Evolutionary conservation across 2,113 vertebrate species (phyloP).

Genomic region (Nansenia antarctica): DNA sequence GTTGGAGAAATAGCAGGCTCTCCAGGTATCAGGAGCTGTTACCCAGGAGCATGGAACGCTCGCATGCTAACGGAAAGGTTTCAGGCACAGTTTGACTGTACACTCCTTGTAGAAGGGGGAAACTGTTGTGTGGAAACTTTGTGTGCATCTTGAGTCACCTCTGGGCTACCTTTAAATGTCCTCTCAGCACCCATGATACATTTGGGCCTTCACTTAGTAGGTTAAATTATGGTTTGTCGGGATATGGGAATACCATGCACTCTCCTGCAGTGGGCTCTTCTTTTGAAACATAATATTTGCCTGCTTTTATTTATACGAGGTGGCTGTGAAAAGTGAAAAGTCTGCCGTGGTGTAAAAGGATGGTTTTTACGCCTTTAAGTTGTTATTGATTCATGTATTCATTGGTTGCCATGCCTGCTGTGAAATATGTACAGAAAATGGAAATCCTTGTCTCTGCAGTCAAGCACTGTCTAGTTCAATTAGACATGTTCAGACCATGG

Average conservation of each 20-base stretch:
- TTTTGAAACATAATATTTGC: constrained; percentile 8
- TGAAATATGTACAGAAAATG: constrained; percentile 57
- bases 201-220: not conserved
- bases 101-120: not conserved
- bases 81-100: not conserved
- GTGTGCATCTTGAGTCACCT: not conserved
- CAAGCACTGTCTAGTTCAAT: constrained; percentile 65
- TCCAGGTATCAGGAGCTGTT: not conserved
- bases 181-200: not conserved
- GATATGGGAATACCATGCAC: not conserved
- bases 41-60: not conserved
- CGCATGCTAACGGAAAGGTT: not conserved
- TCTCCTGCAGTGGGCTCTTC: not conserved
- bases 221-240: constrained; percentile 19
- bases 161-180: not conserved
- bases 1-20: not conserved
- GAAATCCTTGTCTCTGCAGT: constrained; percentile 55
- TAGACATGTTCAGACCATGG: constrained; percentile 64
- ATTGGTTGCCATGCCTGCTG: constrained; percentile 31
- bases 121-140: not conserved
- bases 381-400: constrained; percentile 60
- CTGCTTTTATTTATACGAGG: constrained; percentile 34
- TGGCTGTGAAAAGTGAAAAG: constrained; percentile 26
- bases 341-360: constrained; percentile 8
- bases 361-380: constrained; percentile 45